Conservation (phyloP, 2,797 vertebrate genomes). For the Rhinoraja longicauda region DNA sequence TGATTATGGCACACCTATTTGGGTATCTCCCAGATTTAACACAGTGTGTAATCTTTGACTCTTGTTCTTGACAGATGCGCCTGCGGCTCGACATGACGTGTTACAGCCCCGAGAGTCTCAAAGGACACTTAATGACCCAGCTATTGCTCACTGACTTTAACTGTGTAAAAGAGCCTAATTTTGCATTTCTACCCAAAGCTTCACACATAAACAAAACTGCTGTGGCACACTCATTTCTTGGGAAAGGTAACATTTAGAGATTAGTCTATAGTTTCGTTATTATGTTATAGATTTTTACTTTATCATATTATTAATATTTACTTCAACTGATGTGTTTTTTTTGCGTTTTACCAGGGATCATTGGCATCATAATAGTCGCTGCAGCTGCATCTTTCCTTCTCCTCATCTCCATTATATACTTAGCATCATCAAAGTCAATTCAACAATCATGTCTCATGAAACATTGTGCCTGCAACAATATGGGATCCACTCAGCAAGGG, state of each 20-base stretch:
- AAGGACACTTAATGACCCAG: background rate
- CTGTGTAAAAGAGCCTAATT: background rate
- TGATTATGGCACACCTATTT: too few relatives aligned
- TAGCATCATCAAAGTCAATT: background rate
- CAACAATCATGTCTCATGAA: background rate
- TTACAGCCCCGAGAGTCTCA: background rate
- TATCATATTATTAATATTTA: background rate
- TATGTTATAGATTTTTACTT: background rate
- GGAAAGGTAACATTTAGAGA: slow-evolving; percentile 19
- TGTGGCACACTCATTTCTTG: background rate
- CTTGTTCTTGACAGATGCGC: background rate
- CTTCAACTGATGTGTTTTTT: background rate
- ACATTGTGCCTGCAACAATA: background rate
- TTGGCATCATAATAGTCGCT: background rate
- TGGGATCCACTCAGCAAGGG: background rate
- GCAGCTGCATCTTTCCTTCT: background rate
- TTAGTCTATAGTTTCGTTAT: background rate
- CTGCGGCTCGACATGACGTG: slow-evolving; percentile 14
- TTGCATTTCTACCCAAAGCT: slow-evolving; percentile 26
- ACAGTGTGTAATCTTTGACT: background rate
- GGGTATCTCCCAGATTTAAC: background rate
- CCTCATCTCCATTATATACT: slow-evolving; percentile 4
- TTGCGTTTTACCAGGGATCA: background rate
- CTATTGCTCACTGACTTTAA: background rate
- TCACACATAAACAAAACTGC: slow-evolving; percentile 5